Conservation (phyloP, 2,888 invertebrate species). For the Octodonta nipae region DNA sequence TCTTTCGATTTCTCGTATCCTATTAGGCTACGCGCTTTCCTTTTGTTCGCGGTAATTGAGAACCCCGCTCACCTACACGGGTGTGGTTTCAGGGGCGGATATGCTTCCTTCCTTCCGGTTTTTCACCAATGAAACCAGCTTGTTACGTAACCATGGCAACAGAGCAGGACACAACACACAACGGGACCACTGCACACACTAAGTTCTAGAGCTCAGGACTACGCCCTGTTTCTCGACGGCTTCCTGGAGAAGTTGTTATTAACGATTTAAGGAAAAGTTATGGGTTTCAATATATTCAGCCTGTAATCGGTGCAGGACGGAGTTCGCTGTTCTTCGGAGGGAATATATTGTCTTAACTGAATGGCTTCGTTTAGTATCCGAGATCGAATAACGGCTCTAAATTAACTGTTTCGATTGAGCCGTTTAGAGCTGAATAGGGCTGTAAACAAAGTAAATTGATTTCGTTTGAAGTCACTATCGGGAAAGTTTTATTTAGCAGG, state of each 20-base stretch:
- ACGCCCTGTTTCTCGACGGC: not conserved
- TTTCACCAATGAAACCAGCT: constrained; percentile 4
- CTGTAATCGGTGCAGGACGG: no score
- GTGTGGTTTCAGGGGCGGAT: constrained; percentile 1
- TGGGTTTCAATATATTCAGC: no score
- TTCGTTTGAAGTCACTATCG: no score
- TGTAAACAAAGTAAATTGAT: no score
- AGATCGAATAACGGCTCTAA: not conserved
- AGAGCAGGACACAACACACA: not conserved
- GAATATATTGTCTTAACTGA: not conserved
- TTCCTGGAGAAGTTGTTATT: not conserved
- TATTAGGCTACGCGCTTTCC: not conserved
- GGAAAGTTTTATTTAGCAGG: no score
- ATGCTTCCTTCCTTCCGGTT: constrained; percentile 4
- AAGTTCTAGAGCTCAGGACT: no score
- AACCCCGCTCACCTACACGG: not conserved
- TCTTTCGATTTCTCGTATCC: no score
- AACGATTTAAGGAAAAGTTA: no score
- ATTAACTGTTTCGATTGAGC: constrained; percentile 1
- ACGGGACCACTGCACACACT: no score
- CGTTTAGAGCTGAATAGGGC: no score
- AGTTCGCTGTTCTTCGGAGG: not conserved
- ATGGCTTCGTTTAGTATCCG: not conserved
- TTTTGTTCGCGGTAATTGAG: not conserved
- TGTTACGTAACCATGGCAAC: constrained; percentile 5